A percentile compares a stretch with the other conserved stretches of the same genome.
These are phyloP conservation scores for Oreochromis tanganicae DNA, from an alignment of 2,113 vertebrate genomes.

Conservation along the genomic window DNA sequence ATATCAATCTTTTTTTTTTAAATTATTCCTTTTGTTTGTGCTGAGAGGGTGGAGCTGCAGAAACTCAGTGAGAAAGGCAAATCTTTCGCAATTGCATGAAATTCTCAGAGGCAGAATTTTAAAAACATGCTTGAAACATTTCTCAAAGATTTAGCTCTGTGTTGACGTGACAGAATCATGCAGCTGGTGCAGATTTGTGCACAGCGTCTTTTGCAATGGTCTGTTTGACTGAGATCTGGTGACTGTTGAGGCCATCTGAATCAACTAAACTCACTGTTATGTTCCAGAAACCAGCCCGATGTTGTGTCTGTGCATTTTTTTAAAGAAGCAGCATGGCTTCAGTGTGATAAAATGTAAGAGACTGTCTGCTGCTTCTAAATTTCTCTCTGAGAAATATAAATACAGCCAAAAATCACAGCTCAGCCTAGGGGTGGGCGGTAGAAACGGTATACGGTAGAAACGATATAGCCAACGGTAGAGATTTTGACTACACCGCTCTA, in stretches of 20 bases:
- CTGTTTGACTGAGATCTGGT: neutral
- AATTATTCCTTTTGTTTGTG: neutral
- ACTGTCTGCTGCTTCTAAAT: neutral
- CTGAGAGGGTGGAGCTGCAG: neutral
- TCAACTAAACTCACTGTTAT: neutral
- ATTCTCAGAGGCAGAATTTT: neutral
- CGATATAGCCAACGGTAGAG: rapidly evolving
- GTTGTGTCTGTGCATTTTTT: neutral
- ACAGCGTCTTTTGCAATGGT: neutral
- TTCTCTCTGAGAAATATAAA: neutral
- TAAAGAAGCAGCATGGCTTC: neutral
- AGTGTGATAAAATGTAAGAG: neutral
- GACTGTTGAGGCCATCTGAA: neutral
- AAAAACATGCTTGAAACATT: neutral
- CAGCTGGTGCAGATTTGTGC: neutral
- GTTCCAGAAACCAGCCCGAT: neutral
- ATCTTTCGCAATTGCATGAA: neutral
- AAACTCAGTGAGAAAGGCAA: neutral
- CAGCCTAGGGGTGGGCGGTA: neutral
- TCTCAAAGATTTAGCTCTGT: neutral
- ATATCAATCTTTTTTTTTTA: neutral
- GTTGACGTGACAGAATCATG: neutral
- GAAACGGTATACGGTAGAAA: neutral
- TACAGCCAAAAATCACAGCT: neutral
- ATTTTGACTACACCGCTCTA: neutral